Conservation (phyloP, 2,113 vertebrate genomes). For the Paramisgurnus dabryanus region DNA sequence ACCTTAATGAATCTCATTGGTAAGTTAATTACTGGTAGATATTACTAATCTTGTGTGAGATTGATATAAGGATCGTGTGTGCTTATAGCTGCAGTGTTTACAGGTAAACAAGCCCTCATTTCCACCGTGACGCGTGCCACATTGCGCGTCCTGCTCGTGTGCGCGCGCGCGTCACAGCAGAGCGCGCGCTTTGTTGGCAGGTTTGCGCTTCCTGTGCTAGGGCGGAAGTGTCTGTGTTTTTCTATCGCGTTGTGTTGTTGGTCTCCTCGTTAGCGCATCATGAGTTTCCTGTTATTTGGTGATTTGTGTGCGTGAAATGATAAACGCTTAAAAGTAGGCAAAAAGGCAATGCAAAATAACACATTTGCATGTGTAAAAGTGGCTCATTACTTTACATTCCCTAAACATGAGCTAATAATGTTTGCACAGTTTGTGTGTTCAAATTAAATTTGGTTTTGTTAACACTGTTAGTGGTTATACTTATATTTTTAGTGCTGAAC, state of each 20-base stretch:
- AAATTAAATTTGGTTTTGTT: no score
- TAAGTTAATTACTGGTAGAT: background rate
- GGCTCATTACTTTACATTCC: background rate
- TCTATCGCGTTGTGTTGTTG: slow-evolving; percentile 49
- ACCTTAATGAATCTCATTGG: no score
- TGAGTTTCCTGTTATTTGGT: slow-evolving; percentile 45
- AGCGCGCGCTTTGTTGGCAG: slow-evolving; percentile 19
- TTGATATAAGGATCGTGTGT: background rate
- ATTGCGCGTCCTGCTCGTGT: background rate
- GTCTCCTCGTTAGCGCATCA: slow-evolving; percentile 31
- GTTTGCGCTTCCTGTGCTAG: slow-evolving; percentile 66
- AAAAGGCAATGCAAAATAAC: background rate
- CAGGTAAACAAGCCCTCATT: slow-evolving; percentile 13
- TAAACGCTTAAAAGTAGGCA: background rate
- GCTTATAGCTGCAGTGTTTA: background rate
- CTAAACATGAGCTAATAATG: no score
- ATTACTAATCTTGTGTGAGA: no score
- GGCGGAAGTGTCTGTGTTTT: slow-evolving; percentile 70
- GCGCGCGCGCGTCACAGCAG: background rate
- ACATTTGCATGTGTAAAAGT: background rate
- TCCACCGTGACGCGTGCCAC: slow-evolving; percentile 5
- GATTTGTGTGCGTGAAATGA: slow-evolving; percentile 19
- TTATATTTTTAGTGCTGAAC: no score
- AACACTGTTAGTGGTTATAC: background rate
- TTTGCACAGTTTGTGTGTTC: no score